Conservation (phyloP, 2,113 vertebrate genomes). For the Cebidichthys violaceus region DNA sequence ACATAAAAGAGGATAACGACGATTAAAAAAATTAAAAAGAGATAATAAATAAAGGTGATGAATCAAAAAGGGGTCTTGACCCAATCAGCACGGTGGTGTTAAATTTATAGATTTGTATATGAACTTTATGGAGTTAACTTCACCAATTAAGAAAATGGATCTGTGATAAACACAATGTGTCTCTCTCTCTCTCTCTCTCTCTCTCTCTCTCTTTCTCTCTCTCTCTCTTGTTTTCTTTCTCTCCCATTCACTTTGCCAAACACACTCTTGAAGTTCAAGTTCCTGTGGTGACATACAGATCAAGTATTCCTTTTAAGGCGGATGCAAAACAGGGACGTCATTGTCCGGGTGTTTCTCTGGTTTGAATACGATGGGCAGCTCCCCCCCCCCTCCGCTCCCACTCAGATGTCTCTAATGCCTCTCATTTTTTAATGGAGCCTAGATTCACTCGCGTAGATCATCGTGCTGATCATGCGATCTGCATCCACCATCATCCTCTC, state of each 20-base stretch:
- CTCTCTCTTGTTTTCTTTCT: neutral
- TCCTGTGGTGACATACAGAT: conserved; percentile 39
- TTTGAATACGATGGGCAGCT: neutral
- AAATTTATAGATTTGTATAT: conserved; percentile 47
- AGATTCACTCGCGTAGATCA: conserved; percentile 22
- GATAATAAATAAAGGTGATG: conserved; percentile 47
- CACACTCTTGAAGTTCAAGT: conserved; percentile 31
- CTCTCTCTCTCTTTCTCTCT: neutral
- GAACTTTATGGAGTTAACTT: conserved; percentile 55
- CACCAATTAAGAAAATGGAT: conserved; percentile 67
- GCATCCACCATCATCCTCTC: conserved; percentile 24
- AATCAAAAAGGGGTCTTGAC: conserved; percentile 52
- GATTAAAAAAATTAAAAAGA: conserved; percentile 21
- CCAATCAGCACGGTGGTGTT: conserved; percentile 32
- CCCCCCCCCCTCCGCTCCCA: neutral
- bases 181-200: neutral
- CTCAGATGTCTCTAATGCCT: conserved; percentile 53
- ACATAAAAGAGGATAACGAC: conserved; percentile 28
- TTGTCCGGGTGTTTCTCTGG: conserved; percentile 50
- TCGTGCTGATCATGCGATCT: conserved; percentile 22
- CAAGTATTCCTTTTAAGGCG: conserved; percentile 40
- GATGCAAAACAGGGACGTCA: conserved; percentile 54
- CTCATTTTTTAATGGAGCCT: conserved; percentile 42
- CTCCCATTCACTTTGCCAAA: conserved; percentile 29
- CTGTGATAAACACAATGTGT: conserved; percentile 44